A percentile compares a stretch with the other conserved stretches of the same genome.
phyloP scores from a whole-genome alignment of 2,888 invertebrate species.

The Drosophila melanocephala region DNA sequence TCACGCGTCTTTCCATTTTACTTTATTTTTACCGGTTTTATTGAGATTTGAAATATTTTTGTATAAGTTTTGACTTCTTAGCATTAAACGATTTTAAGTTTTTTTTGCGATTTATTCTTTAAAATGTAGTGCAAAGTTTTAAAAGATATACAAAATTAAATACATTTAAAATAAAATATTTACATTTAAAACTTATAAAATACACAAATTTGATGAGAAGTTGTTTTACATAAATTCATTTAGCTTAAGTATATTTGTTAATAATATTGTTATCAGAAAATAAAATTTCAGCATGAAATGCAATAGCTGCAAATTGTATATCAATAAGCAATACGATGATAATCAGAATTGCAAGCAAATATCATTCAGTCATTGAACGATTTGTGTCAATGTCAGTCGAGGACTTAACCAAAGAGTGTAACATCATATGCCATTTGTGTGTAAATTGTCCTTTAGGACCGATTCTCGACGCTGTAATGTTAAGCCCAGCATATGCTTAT shows the following conservation, averaged over 20 bases:
- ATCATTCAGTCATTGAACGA: constrained; percentile 18
- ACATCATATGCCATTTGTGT: constrained; percentile 9
- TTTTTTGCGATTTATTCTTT: no score
- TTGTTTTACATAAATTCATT: no score
- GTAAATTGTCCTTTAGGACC: constrained; percentile 49
- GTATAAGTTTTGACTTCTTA: no score
- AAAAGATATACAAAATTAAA: background rate
- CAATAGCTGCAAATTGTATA: constrained; percentile 24
- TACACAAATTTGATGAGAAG: no score
- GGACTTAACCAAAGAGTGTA: constrained; percentile 18
- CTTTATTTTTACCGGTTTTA: no score
- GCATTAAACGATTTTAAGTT: no score
- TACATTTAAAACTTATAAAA: background rate
- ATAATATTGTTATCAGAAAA: background rate
- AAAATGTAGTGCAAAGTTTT: no score
- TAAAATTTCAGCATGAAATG: constrained; percentile 11
- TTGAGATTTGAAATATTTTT: no score
- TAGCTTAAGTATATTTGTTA: background rate
- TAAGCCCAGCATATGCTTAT: constrained; percentile 64
- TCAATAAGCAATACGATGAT: constrained; percentile 5
- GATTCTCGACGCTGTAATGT: constrained; percentile 45
- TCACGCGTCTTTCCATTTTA: background rate
- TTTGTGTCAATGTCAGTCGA: constrained; percentile 22
- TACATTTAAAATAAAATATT: background rate
- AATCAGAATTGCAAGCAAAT: constrained; percentile 11